Evolutionary conservation across 1,140 invertebrate species (phyloP).

Genomic region (Pantala flavescens): DNA sequence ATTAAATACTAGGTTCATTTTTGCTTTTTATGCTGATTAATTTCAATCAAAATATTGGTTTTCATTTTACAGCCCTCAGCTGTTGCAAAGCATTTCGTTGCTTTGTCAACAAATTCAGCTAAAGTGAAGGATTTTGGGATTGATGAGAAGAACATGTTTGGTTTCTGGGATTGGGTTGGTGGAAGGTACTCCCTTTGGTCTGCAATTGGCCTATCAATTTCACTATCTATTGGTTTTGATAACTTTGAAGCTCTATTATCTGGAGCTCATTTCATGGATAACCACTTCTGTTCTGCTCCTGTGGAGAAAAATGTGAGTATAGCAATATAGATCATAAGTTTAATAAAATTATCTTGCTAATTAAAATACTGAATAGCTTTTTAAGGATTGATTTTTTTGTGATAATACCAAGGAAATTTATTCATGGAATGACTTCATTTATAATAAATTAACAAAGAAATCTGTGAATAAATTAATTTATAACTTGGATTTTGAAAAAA

Average conservation of each 20-base stretch:
- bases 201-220: slow-evolving; percentile 95
- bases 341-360: not conserved
- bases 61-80: slow-evolving; percentile 50
- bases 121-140: slow-evolving; percentile 97
- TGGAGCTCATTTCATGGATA: slow-evolving; percentile 89
- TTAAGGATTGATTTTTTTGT: no score
- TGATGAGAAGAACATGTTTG: slow-evolving; percentile 96
- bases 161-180: slow-evolving; percentile 99
- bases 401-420: not conserved
- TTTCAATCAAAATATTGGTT: slow-evolving; percentile 19
- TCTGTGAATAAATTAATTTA: no score
- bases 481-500: no score
- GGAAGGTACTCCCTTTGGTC: slow-evolving; percentile 97
- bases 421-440: slow-evolving; percentile 6
- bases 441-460: no score
- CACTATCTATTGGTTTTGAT: slow-evolving; percentile 84
- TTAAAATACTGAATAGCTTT: not conserved
- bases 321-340: not conserved
- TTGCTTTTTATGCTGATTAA: slow-evolving; percentile 5
- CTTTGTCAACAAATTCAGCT: slow-evolving; percentile 85
- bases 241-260: slow-evolving; percentile 88
- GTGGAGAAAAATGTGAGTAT: slow-evolving; percentile 84
- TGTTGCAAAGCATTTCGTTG: slow-evolving; percentile 96
- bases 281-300: slow-evolving; percentile 81
- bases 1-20: no score